Percentiles rank a stretch among this genome's conserved stretches.
Evolutionary conservation across 2,888 invertebrate species (phyloP).

Genomic region (Anorthoa munda): DNA sequence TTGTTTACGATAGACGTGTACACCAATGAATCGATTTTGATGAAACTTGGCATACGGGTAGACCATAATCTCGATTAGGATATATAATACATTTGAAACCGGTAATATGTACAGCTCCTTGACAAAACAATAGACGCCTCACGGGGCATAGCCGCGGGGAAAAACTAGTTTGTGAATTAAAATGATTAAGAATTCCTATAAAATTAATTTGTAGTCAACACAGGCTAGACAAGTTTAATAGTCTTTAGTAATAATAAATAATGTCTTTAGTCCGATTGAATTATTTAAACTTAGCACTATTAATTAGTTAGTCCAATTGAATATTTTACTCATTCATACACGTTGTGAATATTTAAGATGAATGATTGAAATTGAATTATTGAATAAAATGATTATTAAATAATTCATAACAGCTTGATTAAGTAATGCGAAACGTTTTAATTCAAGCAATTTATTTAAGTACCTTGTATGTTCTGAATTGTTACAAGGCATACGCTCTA

Average conservation of each 20-base stretch:
- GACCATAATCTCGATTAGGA: no score
- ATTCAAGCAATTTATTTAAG: no score
- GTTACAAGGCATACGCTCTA: neutral
- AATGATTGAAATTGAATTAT: conserved; percentile 4
- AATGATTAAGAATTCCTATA: neutral
- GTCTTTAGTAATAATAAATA: neutral
- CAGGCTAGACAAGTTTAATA: neutral
- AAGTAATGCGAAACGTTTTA: neutral
- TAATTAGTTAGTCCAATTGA: conserved; percentile 6
- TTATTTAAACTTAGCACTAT: neutral
- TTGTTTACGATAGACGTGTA: neutral
- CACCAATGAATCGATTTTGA: neutral
- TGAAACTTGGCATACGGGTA: neutral
- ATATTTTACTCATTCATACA: conserved; percentile 7
- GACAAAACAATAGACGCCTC: no score
- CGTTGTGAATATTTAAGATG: conserved; percentile 9
- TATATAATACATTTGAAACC: no score
- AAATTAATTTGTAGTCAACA: conserved; percentile 22
- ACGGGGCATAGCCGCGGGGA: neutral
- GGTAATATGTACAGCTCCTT: no score
- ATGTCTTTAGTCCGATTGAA: neutral
- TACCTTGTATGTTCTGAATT: neutral
- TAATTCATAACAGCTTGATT: conserved; percentile 4
- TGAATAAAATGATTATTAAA: conserved; percentile 8
- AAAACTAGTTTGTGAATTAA: neutral